Base-by-base conservation (phyloP, 1,140 invertebrate genomes). In the Trichonephila clavata region DNA sequence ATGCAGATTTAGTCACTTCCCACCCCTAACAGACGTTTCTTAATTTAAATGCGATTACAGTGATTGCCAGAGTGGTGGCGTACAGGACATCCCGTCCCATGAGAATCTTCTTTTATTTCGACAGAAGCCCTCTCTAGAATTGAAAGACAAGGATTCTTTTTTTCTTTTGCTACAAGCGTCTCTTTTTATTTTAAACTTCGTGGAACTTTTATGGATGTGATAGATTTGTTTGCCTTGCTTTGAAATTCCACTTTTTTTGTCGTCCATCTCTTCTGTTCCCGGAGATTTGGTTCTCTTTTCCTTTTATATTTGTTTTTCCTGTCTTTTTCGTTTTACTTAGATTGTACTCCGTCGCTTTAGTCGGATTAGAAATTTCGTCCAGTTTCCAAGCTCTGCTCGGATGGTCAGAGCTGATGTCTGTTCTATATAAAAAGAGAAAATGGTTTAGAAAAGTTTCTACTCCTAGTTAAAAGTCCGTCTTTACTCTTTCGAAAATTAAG, bases 131-230 rank as follows among this genome's bases (percentile, higher is more conserved):
- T 81, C 21, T 32, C 27, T 16, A 14, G 27, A 20, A 87, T 63
- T 61, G 61, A 43, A 77, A 89, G 65, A 71, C 63, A 71, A 57
- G 57, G 32, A n/a, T 39, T n/a, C 32, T 61, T 81, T 90, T 90
- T 90, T 90, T 57, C 8, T 89, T 32, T 18, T 27, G 32, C 2
- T n/a, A 21, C 16, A 65, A 87, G 2, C 5, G 32, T 81, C 24
- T 27, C 87, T 90, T 81, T 90, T 80, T 81, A 61, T 81, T 81
- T 63, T 5, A 14, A 39, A 81, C 8, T 90, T 81, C 89, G 57
- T 90, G 59, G 81, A 90, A 90, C 71, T 90, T 90, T 89, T 90
- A 90, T 81, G 89, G 71, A 81, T 90, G 57, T 90, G 89, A 81
- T 71, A 83, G 71, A 81, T 90, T 90, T 81, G 71, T 90, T 90